Evolutionary conservation across 2,113 vertebrate species (phyloP).

Genomic region (Seriola dumerili): DNA sequence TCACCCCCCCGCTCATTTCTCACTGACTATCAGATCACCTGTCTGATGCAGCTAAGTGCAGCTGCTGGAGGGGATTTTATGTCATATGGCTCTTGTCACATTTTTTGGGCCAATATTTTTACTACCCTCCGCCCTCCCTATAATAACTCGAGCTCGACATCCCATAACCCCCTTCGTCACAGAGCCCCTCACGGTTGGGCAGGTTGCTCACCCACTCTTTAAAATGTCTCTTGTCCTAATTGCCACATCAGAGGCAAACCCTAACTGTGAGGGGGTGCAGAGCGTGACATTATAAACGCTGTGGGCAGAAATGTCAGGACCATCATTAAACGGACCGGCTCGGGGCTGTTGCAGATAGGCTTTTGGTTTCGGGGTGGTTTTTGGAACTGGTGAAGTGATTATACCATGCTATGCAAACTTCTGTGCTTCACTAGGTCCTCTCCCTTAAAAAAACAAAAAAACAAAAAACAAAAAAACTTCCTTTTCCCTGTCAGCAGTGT

Average conservation of each 20-base stretch:
- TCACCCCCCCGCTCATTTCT: not conserved
- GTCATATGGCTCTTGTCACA: not conserved
- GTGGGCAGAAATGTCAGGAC: conserved; percentile 72
- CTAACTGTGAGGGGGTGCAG: conserved; percentile 57
- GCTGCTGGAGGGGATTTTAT: conserved; percentile 10
- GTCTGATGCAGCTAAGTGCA: not conserved
- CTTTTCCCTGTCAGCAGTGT: conserved; percentile 43
- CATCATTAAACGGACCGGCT: conserved; percentile 63
- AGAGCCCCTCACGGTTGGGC: conserved; percentile 19
- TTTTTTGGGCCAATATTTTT: conserved; percentile 17
- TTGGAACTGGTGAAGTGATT: conserved; percentile 32
- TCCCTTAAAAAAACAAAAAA: conserved; percentile 1
- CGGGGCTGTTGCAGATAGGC: not conserved
- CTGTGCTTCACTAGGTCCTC: conserved; percentile 18
- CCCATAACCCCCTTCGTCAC: conserved; percentile 20
- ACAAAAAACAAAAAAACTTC: not conserved
- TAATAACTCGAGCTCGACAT: conserved; percentile 25
- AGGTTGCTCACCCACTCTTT: conserved; percentile 51
- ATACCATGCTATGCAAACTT: conserved; percentile 30
- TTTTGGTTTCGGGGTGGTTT: conserved; percentile 28
- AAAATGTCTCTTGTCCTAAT: conserved; percentile 62
- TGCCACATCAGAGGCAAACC: conserved; percentile 65
- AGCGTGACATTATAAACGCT: conserved; percentile 66
- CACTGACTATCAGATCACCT: not conserved
- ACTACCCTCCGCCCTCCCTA: conserved; percentile 4